phyloP scores from a whole-genome alignment of 2,113 vertebrate genomes.

The Pelvicachromis taeniatus region DNA sequence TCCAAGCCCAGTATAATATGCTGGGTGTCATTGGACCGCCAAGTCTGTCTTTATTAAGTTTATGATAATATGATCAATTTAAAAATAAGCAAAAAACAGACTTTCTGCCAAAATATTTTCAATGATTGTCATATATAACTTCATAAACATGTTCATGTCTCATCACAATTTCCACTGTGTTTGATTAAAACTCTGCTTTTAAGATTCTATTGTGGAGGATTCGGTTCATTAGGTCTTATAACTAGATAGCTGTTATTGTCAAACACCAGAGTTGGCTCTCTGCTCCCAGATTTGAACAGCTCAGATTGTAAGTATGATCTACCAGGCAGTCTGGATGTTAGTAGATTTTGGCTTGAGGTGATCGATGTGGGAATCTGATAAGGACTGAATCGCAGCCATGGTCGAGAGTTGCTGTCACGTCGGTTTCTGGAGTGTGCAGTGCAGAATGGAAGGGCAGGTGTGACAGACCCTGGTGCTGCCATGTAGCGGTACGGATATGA shows the following conservation, averaged over 20 bases:
- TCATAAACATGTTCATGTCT: background rate
- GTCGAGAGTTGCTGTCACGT: constrained; percentile 76
- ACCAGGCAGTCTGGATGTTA: constrained; percentile 63
- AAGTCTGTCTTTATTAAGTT: background rate
- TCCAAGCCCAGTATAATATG: background rate
- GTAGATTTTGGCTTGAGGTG: constrained; percentile 74
- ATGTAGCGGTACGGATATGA: constrained; percentile 91
- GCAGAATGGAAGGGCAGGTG: constrained; percentile 77
- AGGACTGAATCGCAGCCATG: constrained; percentile 86
- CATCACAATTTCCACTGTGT: background rate
- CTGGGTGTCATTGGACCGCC: background rate
- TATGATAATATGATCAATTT: background rate
- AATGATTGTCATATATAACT: background rate
- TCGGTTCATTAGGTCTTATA: constrained; percentile 80
- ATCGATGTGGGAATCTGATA: constrained; percentile 84
- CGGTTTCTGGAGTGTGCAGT: constrained; percentile 78
- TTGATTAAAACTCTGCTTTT: constrained; percentile 38
- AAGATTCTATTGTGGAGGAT: constrained; percentile 72
- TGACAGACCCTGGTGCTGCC: constrained; percentile 75
- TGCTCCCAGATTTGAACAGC: constrained; percentile 74
- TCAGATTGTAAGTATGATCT: constrained; percentile 64
- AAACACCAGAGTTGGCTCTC: constrained; percentile 74
- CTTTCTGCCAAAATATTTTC: background rate
- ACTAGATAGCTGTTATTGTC: constrained; percentile 77
- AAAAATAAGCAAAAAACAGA: background rate